Evolutionary conservation across 2,888 invertebrate genomes (phyloP).

Genomic region (Drosophila meridiana): DNA sequence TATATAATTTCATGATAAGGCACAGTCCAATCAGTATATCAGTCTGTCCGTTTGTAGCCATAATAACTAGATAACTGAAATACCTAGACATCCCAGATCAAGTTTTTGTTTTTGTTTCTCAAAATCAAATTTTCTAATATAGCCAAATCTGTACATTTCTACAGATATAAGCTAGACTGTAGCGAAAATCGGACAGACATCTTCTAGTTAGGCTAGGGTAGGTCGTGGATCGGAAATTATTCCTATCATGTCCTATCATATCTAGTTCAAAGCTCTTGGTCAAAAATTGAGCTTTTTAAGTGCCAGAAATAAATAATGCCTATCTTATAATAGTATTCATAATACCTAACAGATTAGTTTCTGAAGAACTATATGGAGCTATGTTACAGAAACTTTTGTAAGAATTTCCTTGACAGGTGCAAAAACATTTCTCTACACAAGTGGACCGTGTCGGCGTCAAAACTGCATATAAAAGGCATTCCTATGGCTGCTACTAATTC

Average conservation of each 20-base stretch:
- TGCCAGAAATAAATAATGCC: not conserved
- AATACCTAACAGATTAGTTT: not conserved
- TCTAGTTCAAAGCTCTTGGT: not conserved
- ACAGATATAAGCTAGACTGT: too few relatives aligned
- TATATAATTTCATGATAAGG: not conserved
- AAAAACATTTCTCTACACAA: not conserved
- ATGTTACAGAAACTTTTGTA: not conserved
- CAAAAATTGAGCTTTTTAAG: not conserved
- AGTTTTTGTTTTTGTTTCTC: not conserved
- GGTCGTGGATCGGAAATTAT: not conserved
- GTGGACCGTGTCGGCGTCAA: not conserved
- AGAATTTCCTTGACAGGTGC: conserved; percentile 16
- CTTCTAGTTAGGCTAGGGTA: not conserved
- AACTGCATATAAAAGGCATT: conserved; percentile 35
- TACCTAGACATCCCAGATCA: not conserved
- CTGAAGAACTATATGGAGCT: not conserved
- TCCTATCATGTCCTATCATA: not conserved
- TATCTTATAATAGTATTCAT: not conserved
- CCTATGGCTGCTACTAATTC: not conserved
- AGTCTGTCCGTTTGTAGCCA: not conserved
- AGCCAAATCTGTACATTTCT: too few relatives aligned
- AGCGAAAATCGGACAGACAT: too few relatives aligned
- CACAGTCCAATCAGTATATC: too few relatives aligned
- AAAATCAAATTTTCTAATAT: not conserved
- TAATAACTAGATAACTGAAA: too few relatives aligned